Evolutionary conservation across 2,797 vertebrate genomes (phyloP).

Genomic region (Rhinichthys osculus): DNA sequence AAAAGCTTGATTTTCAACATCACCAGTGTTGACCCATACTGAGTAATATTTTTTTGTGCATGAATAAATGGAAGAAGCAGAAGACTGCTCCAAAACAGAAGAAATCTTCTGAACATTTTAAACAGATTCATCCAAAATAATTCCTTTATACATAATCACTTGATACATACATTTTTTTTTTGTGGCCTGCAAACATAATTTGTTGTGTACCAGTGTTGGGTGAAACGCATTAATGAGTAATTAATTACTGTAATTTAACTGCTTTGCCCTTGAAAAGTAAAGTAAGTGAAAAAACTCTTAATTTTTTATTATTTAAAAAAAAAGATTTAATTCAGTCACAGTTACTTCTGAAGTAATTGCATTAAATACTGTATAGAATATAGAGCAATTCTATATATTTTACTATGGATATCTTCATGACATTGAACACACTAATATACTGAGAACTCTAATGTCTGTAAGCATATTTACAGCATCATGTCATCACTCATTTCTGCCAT

Average conservation of each 20-base stretch:
- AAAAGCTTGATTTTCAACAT: no score
- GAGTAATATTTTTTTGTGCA: no score
- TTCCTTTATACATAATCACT: no score
- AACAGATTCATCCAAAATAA: no score
- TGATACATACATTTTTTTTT: no score
- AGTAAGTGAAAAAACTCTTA: background rate
- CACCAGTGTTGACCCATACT: no score
- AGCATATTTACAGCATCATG: conserved; percentile 16
- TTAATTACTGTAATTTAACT: background rate
- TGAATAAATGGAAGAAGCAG: no score
- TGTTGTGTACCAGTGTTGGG: no score
- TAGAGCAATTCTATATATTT: background rate
- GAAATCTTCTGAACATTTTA: no score
- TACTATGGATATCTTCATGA: background rate
- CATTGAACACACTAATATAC: background rate
- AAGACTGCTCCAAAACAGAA: no score
- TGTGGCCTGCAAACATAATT: no score
- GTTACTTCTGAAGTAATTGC: background rate
- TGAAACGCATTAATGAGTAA: background rate
- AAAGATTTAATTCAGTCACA: background rate
- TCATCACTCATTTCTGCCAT: conserved; percentile 7
- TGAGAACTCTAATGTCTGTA: background rate
- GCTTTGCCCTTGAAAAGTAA: background rate
- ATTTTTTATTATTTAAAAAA: background rate
- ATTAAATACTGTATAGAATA: background rate